Evolutionary conservation across 2,797 vertebrate genomes (phyloP).

Genomic region (Catostomus latipinnis): DNA sequence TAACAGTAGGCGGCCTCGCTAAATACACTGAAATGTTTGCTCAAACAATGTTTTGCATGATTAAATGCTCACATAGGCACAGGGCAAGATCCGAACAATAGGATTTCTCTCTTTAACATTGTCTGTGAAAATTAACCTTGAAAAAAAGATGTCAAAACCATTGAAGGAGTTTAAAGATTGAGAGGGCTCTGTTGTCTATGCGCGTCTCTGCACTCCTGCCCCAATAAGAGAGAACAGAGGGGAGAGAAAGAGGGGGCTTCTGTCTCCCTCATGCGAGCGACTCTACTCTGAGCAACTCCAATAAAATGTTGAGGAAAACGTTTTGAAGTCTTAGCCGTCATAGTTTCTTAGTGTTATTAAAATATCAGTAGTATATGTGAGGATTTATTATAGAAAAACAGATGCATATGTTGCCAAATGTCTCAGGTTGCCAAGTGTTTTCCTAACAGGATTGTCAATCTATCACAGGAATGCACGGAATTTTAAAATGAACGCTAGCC

Average conservation of each 20-base stretch:
- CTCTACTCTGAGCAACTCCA: slow-evolving; percentile 56
- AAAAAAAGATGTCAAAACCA: slow-evolving; percentile 49
- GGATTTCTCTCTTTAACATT: background rate
- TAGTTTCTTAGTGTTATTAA: background rate
- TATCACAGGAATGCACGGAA: slow-evolving; percentile 18
- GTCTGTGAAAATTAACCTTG: slow-evolving; percentile 24
- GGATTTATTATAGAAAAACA: slow-evolving; percentile 20
- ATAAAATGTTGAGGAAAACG: slow-evolving; percentile 20
- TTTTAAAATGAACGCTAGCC: background rate
- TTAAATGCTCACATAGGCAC: background rate
- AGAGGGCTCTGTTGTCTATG: slow-evolving; percentile 73
- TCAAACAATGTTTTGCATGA: background rate
- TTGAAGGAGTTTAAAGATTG: slow-evolving; percentile 67
- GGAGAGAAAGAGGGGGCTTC: slow-evolving; percentile 66
- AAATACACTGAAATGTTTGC: slow-evolving; percentile 8
- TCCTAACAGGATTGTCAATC: slow-evolving; percentile 3
- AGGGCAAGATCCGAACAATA: background rate
- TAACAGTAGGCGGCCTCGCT: background rate
- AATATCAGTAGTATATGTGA: slow-evolving; percentile 12
- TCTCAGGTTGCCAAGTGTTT: background rate
- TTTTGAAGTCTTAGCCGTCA: slow-evolving; percentile 19
- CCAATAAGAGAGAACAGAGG: slow-evolving; percentile 65
- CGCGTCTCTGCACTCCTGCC: slow-evolving; percentile 73
- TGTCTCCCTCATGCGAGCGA: slow-evolving; percentile 62
- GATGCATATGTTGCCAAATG: slow-evolving; percentile 17